Evolutionary conservation across 2,113 vertebrate species (phyloP).

Genomic region (Colossoma macropomum): DNA sequence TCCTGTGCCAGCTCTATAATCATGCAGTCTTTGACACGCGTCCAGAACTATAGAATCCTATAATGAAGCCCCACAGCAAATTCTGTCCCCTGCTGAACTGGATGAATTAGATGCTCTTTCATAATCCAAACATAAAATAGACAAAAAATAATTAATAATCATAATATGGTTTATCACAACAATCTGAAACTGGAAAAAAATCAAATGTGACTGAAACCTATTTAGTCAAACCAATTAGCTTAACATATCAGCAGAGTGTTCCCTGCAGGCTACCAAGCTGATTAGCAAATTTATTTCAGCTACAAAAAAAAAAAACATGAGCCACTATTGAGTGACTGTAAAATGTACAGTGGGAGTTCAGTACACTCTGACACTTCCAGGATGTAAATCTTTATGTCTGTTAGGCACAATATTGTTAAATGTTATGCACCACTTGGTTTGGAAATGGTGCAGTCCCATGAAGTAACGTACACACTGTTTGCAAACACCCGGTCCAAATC

Average conservation of each 20-base stretch:
- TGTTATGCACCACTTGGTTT: conserved; percentile 1
- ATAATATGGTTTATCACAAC: neutral
- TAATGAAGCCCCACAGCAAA: conserved; percentile 14
- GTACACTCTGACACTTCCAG: conserved; percentile 31
- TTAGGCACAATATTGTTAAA: conserved; percentile 9
- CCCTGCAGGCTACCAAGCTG: conserved; percentile 28
- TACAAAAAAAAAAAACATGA: neutral
- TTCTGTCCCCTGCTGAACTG: conserved; percentile 24
- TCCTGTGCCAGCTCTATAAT: conserved; percentile 43
- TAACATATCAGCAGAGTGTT: conserved; percentile 34
- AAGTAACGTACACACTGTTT: conserved; percentile 13
- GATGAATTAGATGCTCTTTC: conserved; percentile 1
- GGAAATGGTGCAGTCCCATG: neutral
- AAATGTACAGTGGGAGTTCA: conserved; percentile 17
- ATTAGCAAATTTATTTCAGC: conserved; percentile 36
- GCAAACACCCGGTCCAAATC: conserved; percentile 24
- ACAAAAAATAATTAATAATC: neutral
- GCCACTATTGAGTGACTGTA: conserved; percentile 7
- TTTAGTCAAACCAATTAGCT: conserved; percentile 50
- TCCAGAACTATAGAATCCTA: conserved; percentile 37
- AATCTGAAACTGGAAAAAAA: conserved; percentile 10
- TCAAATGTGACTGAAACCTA: conserved; percentile 31
- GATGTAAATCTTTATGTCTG: conserved; percentile 21
- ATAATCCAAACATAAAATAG: conserved; percentile 15
- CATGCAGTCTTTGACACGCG: conserved; percentile 20